Evolutionary conservation across 2,113 vertebrate species (phyloP).

Genomic region (Brachirus orientalis): DNA sequence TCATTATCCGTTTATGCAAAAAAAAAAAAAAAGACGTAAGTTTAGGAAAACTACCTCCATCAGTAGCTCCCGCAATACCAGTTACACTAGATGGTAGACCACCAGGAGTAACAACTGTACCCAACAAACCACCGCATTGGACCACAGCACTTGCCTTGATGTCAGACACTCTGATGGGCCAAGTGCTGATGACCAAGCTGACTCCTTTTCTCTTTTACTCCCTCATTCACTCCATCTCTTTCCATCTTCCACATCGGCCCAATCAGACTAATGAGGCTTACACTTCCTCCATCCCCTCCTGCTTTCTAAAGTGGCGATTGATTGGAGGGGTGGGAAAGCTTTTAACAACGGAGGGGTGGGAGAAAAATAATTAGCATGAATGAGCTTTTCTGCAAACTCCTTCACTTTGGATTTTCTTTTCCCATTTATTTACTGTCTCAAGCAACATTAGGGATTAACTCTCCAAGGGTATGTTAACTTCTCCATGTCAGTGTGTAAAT

Average conservation of each 20-base stretch:
- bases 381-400: slow-evolving; percentile 80
- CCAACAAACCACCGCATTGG: slow-evolving; percentile 37
- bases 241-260: slow-evolving; percentile 71
- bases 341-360: slow-evolving; percentile 79
- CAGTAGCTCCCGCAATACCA: neutral
- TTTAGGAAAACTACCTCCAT: neutral
- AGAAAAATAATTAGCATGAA: slow-evolving; percentile 80
- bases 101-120: slow-evolving; percentile 9
- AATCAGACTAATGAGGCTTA: slow-evolving; percentile 81
- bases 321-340: slow-evolving; percentile 77
- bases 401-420: slow-evolving; percentile 65
- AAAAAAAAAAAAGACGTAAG: neutral
- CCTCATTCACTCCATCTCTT: slow-evolving; percentile 65
- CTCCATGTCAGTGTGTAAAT: slow-evolving; percentile 76
- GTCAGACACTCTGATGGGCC: slow-evolving; percentile 64
- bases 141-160: slow-evolving; percentile 53
- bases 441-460: slow-evolving; percentile 78
- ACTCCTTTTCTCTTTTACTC: slow-evolving; percentile 70
- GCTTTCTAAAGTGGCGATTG: slow-evolving; percentile 74
- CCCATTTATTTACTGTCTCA: slow-evolving; percentile 75
- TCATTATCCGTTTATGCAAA: neutral
- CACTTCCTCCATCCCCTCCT: slow-evolving; percentile 74
- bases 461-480: slow-evolving; percentile 73
- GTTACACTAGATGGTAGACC: slow-evolving; percentile 13
- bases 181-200: slow-evolving; percentile 72